Evolutionary conservation across 2,113 vertebrate genomes (phyloP), one percentile per base, ranked within the genome.

Genomic region (Ophiodon elongatus): DNA sequence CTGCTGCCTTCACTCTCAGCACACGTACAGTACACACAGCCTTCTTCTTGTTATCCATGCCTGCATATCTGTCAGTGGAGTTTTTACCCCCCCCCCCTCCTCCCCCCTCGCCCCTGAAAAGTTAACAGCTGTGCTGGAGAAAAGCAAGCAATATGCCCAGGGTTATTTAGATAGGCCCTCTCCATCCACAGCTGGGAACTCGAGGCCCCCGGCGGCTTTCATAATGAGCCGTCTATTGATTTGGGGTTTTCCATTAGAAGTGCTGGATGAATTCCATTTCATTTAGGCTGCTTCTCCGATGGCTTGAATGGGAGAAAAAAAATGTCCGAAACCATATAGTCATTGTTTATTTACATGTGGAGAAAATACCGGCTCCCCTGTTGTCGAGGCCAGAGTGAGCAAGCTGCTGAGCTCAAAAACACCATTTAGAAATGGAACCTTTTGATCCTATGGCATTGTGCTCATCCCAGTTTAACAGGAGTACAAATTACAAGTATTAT

Each of bases 211-310:
- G 50, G 88, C 41, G 50, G 25, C 72, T 83, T 88, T 87, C 84
- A 84, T 92, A 93, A 94, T 91, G 88, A 92, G 87, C 79, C 64
- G 25, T 65, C 86, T 88, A 93, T 94, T 92, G 89, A 93, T 93
- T 93, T 83, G 80, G 69, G 77, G 83, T 79, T 93, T 91, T 88
- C 86, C 83, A 92, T 91, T 83, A 91, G 85, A 92, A 84, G 85
- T 91, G 65, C 91, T 89, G 88, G 89, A 91, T 85, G 82, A 87
- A 89, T 93, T 93, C 87, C 86, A 94, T 93, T 89, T 90, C 63
- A 83, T 89, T 89, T 91, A 80, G 54, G 84, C 82, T 62, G 69
- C 73, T 85, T 82, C 78, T 90, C 78, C 85, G 68, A 85, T 79
- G 76, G 86, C 62, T 80, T 27, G 60, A 82, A 81, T 85, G 67